Evolutionary conservation across 2,113 vertebrate genomes (phyloP), one percentile per base, ranked within the genome.

Genomic region (Pardalotus punctatus): DNA sequence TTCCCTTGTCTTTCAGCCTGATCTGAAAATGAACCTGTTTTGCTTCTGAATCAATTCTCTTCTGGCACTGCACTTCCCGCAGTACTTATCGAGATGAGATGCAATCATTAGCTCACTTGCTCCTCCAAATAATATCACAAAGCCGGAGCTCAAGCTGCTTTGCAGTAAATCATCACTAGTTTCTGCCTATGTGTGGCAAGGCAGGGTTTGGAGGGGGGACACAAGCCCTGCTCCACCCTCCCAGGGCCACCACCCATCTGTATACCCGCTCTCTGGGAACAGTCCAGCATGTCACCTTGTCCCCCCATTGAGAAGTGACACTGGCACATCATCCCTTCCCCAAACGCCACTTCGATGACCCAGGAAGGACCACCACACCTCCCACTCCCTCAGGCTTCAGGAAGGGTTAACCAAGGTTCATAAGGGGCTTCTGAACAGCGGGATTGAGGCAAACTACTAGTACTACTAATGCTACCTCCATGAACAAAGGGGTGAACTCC

Each of bases 21-120:
- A 96, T 97, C 85, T 92, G 91, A 94, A 94, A 94, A 95, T 38
- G 81, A 93, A 92, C 62, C 65, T 29, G 81, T 93, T 97, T 97
- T 90, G 91, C 76, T 96, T 95, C 92, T 81, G 76, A 86, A 91
- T 87, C 91, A 95, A 67, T 74, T 86, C 85, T 93, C 87, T 81
- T 79, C 80, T 62, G 86, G 86, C 77, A 93, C 54, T 28, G 45
- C 76, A 72, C 78, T 93, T 89, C 76, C 84, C 12, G 2, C 36
- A 22, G 71, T 56, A 58, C 76, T 71, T 94, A 79, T 64, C 0
- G 1, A 88, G 88, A 83, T 2, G 3, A 95, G 93, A 79, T 45
- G 77, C 58, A 74, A 91, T 78, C 82, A 56, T 88, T 90, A 95
- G 86, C 83, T 92, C 72, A 31, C 80, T 92, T 66, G 64, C 80